Evolutionary conservation across 2,113 vertebrate species (phyloP), one percentile per base, ranked within the genome.

Genomic region (Muntiacus muntjak): DNA sequence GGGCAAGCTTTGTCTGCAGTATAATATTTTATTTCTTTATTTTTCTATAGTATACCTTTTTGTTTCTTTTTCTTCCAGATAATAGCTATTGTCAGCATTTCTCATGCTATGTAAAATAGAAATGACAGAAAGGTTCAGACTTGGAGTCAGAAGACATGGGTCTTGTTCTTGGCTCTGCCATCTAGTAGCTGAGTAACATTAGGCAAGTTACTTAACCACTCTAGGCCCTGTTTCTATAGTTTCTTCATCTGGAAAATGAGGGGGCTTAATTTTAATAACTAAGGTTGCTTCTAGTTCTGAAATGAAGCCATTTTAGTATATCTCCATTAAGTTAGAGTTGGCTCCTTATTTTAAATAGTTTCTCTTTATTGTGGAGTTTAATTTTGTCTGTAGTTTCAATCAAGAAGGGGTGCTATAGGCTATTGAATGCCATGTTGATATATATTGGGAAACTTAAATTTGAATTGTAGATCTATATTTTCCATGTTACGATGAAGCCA

Each of bases 371-470:
- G 45, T 85, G 33, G 87, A 40, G 16, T 54, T 96, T 58, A 78
- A 71, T 93, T 91, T 90, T 78, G 43, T 89, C 58, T 91, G 55
- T 50, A 90, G 74, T 87, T 97, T 76, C 87, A 76, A 71, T 97
- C 43, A 92, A 89, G 67, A 85, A 21, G 43, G 67, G 64, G 43
- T 45, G 57, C 19, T 83, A 13, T 8, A 58, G 94, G 55, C 76
- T 91, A 57, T 6, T 54, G 58, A 52, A 47, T 81, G 58, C 47
- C 67, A 26, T 40, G 3, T 54, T 90, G n/a, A 81, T 5, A 33
- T 25, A 7, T 36, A 88, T 28, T 36, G 40, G 33, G 33, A 78
- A 94, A 88, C n/a, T 91, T 25, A 78, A 45, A 84, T 91, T 88
- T 85, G 30, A 71, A 50, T 25, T 74, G 2, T 57, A 84, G 55